Conservation (phyloP, 2,113 vertebrate species). For the Nothocercus nigrocapillus region DNA sequence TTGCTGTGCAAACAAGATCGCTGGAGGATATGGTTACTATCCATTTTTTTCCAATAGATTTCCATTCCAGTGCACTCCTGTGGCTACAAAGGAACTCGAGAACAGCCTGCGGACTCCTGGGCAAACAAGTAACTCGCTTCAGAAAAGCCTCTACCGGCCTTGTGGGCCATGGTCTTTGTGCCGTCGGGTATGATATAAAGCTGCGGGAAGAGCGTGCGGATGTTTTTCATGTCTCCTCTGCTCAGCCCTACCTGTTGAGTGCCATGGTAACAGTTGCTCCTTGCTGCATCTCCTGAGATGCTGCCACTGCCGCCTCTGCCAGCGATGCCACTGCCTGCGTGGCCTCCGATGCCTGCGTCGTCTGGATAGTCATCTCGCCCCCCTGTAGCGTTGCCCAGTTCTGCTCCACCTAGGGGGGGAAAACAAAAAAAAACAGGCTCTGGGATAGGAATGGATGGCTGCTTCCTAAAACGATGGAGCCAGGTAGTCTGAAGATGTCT, state of each 20-base stretch:
- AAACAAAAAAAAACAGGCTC: neutral
- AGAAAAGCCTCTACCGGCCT: neutral
- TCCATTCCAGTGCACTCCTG: neutral
- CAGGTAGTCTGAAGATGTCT: neutral
- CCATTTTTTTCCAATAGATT: neutral
- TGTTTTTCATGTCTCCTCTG: neutral
- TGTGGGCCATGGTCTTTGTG: accelerated
- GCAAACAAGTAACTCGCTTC: accelerated
- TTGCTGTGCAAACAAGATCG: neutral
- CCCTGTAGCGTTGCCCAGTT: slow-evolving; percentile 96
- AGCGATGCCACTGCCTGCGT: slow-evolving; percentile 95
- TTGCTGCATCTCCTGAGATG: slow-evolving; percentile 93
- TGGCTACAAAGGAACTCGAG: neutral
- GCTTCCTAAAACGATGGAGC: neutral
- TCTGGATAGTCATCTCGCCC: slow-evolving; percentile 99
- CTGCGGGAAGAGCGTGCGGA: accelerated
- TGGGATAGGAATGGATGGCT: accelerated
- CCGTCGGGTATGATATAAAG: accelerated
- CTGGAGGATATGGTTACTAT: neutral
- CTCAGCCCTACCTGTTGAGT: slow-evolving; percentile 89
- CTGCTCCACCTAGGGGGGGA: slow-evolving; percentile 81
- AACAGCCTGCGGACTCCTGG: neutral
- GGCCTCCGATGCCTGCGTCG: slow-evolving; percentile 95
- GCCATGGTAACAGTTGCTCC: slow-evolving; percentile 98
- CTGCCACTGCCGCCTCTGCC: slow-evolving; percentile 94